Base-by-base conservation (phyloP, 2,888 invertebrate genomes). In the Drosophila nr. fundita region DNA sequence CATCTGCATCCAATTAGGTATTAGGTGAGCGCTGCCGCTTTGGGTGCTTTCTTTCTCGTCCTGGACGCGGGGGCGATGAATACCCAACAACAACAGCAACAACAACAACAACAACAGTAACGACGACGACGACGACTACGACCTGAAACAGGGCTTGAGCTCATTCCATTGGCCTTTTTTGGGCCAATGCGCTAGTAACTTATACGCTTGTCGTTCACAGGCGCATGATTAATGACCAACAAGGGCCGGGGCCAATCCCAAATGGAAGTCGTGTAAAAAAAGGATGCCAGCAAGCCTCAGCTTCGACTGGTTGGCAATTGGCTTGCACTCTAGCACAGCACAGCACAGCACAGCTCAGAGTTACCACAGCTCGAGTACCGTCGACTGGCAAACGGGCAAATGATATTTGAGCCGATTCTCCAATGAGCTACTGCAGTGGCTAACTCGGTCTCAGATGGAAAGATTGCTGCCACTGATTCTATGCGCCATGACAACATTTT, bases 201-300 rank as follows among this genome's bases (percentile, higher is more conserved):
- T 87, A 90, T 90, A 82, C 90, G 84, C 84, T 82, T 82, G 91
- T 84, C 90, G 84, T 82, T 84, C 82, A 84, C 83, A 88, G 83
- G 83, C 80, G 83, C 91, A 92, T 91, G 92, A 91, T 91, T 91
- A 92, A 91, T 91, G 92, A 89, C 88, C 90, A 88, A 84, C 90
- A 91, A 92, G 92, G 92, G 91, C 92, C 89, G 83, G 73, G 80
- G 89, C 71, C 80, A 83, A 76, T 68, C 80, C 83, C 88, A 81
- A 76, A 76, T 80, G 76, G 76, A 73, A 73, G 73, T 72, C 73
- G 81, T 68, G 68, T 71, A 70, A 61, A 62, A 70, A 80, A 79
- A 74, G 82, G 80, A 80, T 78, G 78, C 76, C 78, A 72, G 58
- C 66, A 70, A 81, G 34, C 61, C 36, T 34, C 40, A 34, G 60